phyloP scores from a whole-genome alignment of 2,113 vertebrate species.

The Sterna hirundo region DNA sequence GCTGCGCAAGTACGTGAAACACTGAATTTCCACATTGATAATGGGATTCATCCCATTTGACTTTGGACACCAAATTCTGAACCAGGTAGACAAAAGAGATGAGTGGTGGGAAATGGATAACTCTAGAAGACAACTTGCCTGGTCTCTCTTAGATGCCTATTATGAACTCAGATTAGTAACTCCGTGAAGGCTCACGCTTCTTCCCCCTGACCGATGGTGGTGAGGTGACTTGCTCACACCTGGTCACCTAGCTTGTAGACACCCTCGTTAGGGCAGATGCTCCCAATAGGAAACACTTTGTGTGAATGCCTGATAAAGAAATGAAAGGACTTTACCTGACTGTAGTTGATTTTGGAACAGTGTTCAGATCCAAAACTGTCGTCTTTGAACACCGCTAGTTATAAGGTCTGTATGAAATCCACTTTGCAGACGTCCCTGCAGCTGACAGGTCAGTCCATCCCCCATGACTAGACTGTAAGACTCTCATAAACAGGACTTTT shows the following conservation, averaged over 20 bases:
- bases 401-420: not conserved
- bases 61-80: not conserved
- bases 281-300: not conserved
- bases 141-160: not conserved
- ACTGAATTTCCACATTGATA: not conserved
- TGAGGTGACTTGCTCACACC: not conserved
- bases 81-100: not conserved
- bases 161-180: not conserved
- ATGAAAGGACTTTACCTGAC: not conserved
- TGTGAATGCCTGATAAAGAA: not conserved
- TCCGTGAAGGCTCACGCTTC: not conserved
- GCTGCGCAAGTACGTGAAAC: not conserved
- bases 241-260: not conserved
- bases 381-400: not conserved
- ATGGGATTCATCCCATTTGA: not conserved
- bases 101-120: not conserved
- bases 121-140: not conserved
- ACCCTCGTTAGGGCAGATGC: not conserved
- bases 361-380: not conserved
- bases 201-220: not conserved
- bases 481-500: not conserved
- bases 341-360: not conserved
- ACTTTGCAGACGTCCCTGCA: not conserved
- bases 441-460: not conserved
- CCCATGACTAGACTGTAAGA: not conserved